Evolutionary conservation across 2,888 invertebrate genomes (phyloP), one percentile per base, ranked within the genome.

Genomic region (Agrochola lychnidis): DNA sequence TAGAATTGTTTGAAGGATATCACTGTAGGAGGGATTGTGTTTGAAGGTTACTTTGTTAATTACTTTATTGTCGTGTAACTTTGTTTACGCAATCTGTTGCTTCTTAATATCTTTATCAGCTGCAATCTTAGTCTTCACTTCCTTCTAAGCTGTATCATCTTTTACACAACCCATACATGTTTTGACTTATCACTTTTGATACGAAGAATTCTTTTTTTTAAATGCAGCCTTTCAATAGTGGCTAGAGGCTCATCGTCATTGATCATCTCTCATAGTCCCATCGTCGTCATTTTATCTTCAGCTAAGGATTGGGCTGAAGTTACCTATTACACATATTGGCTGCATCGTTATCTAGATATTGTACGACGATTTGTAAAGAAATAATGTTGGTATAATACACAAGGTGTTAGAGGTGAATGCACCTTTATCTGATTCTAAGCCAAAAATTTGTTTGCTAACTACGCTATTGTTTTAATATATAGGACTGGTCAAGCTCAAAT

Each of bases 1-100:
- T 81, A 72, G 71, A 81, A 78, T 76, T 67, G 62, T 72, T 76
- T 78, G 74, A 70, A 76, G 83, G 70, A 75, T 72, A 74, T 48
- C 19, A 51, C 40, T 66, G 25, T 53, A 25, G 30, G 30, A 42
- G 56, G 30, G 1, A 42, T 78, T 63, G 53, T n/a, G 40, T 66
- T 68, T 59, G 7, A 53, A 53, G 25, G 53, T 12, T 22, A n/a
- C 4, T 48, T 56, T 67, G 14, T 42, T 75, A 63, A 79, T 69
- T 74, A 57, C n/a, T 25, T 56, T 10, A 25, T 36, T 36, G 6
- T 53, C 9, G 10, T n/a, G 5, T 30, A 19, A 40, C 5, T 16
- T 51, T 30, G 25, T 53, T 69, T 56, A 16, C 36, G 3, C 16
- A 42, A 56, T 63, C n/a, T 12, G 36, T 2, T 51, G 0, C 30